These are phyloP conservation scores for Lepeophtheirus nordmannii DNA, from an alignment of 2,888 invertebrate genomes.

Conservation along the genomic window DNA sequence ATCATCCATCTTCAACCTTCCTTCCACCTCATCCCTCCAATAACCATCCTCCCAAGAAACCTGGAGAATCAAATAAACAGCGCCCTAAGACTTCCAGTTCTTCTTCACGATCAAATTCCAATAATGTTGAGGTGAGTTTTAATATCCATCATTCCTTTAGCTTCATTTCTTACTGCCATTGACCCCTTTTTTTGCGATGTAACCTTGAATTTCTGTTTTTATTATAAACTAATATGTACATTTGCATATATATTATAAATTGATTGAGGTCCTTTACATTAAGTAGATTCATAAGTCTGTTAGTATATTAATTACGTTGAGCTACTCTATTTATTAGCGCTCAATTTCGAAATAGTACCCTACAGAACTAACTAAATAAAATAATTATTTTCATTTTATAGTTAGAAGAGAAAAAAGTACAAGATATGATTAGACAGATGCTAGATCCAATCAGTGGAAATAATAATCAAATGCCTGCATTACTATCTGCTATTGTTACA, in stretches of 20 bases:
- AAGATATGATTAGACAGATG: not conserved
- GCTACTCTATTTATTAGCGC: too few species aligned
- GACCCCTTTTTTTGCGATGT: not conserved
- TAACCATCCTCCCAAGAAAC: not conserved
- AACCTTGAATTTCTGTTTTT: too few species aligned
- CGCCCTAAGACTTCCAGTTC: not conserved
- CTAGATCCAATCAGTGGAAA: constrained; percentile 1
- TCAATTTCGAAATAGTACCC: too few species aligned
- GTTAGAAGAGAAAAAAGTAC: not conserved
- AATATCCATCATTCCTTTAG: too few species aligned
- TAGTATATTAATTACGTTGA: too few species aligned
- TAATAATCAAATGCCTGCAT: constrained; percentile 14
- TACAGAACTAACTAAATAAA: too few species aligned
- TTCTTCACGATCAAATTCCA: too few species aligned
- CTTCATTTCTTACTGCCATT: not conserved
- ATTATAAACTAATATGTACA: too few species aligned
- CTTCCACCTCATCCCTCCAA: not conserved
- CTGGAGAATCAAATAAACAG: not conserved
- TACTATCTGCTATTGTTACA: constrained; percentile 12
- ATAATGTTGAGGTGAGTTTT: not conserved
- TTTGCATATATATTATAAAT: too few species aligned
- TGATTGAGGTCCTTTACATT: too few species aligned
- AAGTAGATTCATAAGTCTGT: too few species aligned
- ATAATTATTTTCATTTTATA: not conserved
- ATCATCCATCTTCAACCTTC: not conserved